Conservation (phyloP, 1,140 invertebrate genomes). For the Aphis craccivora region DNA sequence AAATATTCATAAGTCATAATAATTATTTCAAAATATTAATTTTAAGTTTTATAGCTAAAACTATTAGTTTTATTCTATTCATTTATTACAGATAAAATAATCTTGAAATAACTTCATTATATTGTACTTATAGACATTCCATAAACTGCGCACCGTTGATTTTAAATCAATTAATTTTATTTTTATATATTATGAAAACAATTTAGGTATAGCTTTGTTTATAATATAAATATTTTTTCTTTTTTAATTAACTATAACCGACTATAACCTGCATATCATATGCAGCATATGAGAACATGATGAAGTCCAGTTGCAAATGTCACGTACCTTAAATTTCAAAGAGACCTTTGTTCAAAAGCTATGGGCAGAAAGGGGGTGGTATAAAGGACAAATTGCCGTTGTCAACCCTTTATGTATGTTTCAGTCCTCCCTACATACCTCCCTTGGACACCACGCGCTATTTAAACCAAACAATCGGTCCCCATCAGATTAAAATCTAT, state of each 20-base stretch:
- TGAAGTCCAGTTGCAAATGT: constrained; percentile 50
- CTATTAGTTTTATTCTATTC: not conserved
- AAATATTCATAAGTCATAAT: too few relatives aligned
- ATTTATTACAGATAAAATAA: not conserved
- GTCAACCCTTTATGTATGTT: constrained; percentile 55
- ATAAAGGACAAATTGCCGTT: constrained; percentile 57
- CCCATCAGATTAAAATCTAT: constrained; percentile 58
- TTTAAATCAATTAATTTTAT: constrained; percentile 19
- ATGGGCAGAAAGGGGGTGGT: constrained; percentile 36
- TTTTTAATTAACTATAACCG: constrained; percentile 46
- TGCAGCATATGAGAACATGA: constrained; percentile 28
- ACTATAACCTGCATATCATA: constrained; percentile 40
- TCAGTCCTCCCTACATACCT: constrained; percentile 41
- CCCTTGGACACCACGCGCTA: constrained; percentile 57
- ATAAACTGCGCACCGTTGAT: not conserved
- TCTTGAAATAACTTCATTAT: not conserved
- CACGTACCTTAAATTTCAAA: constrained; percentile 53
- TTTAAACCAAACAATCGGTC: constrained; percentile 58
- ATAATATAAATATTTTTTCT: not conserved
- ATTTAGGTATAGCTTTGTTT: not conserved
- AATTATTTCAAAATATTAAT: not conserved
- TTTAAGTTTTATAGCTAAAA: not conserved
- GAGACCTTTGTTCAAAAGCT: constrained; percentile 47
- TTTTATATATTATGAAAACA: not conserved
- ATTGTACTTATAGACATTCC: not conserved